Base-by-base conservation (phyloP, 2,888 invertebrate genomes). In the Aspidiotus rigidus region DNA sequence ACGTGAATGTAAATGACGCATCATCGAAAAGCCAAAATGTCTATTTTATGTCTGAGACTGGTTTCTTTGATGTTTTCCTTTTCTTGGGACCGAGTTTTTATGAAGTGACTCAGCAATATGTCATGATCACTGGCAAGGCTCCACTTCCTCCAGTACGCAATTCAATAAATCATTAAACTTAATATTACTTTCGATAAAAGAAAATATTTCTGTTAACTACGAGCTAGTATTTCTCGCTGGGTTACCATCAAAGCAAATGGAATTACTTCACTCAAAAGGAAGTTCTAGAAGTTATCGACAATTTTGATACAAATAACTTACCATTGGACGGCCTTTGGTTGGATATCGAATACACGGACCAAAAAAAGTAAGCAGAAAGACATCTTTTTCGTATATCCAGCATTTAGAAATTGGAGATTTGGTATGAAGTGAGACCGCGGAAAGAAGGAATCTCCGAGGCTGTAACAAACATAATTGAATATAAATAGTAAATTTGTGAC, bases 261-360 rank as follows among this genome's bases (percentile, higher is more conserved):
- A 99, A 99, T 79, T 99, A 99, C 80, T 94, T 95, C 74, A n/a
- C 10, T 49, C 90, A 97, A 77, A 88, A 89, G 11, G 99, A 99
- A 79, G 93, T 99, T 0, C 83, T 86, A 6, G 81, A 83, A 41
- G 92, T 98, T 0, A 85, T 87, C 71, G 86, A 87, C 13, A 88
- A 86, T 73, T 96, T 96, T 77, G 99, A 99, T 79, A 83, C 83
- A 8, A 83, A 91, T 77, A 94, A 99, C 78, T 86, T 99, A 56
- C 99, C 99, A 0, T 83, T 91, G 77, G 99, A 99, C 79, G 89
- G 90, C 2, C 86, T 99, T 79, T 99, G 99, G 99, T 82, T 99
- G 60, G 99, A 99, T 79, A 98, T 99, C 78, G 99, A 99, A 78
- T 95, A 99, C 78, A 98, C 99, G 0, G 93, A 98, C 78, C 85